phyloP scores from a whole-genome alignment of 2,888 invertebrate species.

The Chrysomela aeneicollis region DNA sequence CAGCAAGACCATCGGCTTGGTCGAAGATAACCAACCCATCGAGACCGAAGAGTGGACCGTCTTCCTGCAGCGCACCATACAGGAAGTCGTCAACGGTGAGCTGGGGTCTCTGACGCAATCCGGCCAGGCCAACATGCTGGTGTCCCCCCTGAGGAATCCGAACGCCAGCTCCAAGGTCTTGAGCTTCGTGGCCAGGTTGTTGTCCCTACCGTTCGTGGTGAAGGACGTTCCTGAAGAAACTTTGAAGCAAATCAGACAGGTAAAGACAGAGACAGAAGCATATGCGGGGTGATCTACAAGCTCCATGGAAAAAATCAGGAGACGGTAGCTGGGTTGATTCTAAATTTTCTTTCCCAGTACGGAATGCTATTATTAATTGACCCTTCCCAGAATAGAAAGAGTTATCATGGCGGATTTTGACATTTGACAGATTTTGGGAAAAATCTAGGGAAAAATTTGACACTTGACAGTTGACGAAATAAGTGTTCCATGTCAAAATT shows the following conservation, averaged over 20 bases:
- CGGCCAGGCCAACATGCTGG: slow-evolving; percentile 66
- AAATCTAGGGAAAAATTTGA: too few relatives aligned
- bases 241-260: slow-evolving; percentile 64
- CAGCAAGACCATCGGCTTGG: slow-evolving; percentile 46
- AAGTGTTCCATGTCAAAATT: too few relatives aligned
- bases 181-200: slow-evolving; percentile 69
- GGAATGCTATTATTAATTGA: too few relatives aligned
- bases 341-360: too few relatives aligned
- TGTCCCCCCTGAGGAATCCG: slow-evolving; percentile 71
- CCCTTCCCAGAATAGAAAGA: too few relatives aligned
- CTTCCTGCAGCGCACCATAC: slow-evolving; percentile 81
- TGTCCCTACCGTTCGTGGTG: slow-evolving; percentile 71
- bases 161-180: slow-evolving; percentile 70
- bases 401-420: too few relatives aligned
- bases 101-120: slow-evolving; percentile 76
- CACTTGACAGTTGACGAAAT: too few relatives aligned
- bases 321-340: too few relatives aligned
- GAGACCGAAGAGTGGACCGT: slow-evolving; percentile 90
- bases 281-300: too few relatives aligned
- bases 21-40: slow-evolving; percentile 66
- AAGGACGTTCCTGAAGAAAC: slow-evolving; percentile 59
- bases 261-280: too few relatives aligned
- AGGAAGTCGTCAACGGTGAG: slow-evolving; percentile 83
- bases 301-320: too few relatives aligned
- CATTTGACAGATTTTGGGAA: too few relatives aligned